A percentile compares a stretch with the other conserved stretches of the same genome.
phyloP scores from a whole-genome alignment of 2,888 invertebrate genomes.

The Lathronympha strigana region DNA sequence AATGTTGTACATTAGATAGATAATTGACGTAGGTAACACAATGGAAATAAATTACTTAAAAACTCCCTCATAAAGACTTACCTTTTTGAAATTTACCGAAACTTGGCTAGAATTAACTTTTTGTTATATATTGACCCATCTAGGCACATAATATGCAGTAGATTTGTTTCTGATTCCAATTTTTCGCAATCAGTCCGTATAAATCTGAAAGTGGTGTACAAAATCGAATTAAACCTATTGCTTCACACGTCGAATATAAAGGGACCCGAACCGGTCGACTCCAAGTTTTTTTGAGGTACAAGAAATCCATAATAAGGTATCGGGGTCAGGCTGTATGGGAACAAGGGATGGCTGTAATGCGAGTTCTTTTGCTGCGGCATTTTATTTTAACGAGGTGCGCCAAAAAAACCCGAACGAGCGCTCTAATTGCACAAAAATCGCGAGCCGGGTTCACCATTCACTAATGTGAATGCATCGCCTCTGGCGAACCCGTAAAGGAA shows the following conservation, averaged over 20 bases:
- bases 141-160: too few species aligned
- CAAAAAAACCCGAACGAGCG: conserved; percentile 61
- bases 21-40: too few species aligned
- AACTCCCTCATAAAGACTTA: too few species aligned
- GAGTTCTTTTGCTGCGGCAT: conserved; percentile 68
- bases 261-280: conserved; percentile 29
- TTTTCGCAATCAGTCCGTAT: background rate
- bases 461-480: background rate
- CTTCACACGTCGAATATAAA: conserved; percentile 23
- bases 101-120: too few species aligned
- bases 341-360: conserved; percentile 69
- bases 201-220: background rate
- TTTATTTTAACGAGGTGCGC: conserved; percentile 79
- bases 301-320: conserved; percentile 58
- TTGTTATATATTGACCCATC: too few species aligned
- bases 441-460: conserved; percentile 16
- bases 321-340: conserved; percentile 66
- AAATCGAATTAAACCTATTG: conserved; percentile 20
- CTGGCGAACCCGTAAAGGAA: background rate
- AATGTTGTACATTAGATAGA: too few species aligned
- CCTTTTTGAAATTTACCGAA: too few species aligned
- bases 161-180: background rate
- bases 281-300: conserved; percentile 42
- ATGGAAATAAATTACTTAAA: too few species aligned
- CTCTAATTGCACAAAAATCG: conserved; percentile 68